A percentile compares a stretch with the other conserved stretches of the same genome.
Evolutionary conservation across 2,888 invertebrate genomes (phyloP).

Genomic region (Eupithecia subfuscata): DNA sequence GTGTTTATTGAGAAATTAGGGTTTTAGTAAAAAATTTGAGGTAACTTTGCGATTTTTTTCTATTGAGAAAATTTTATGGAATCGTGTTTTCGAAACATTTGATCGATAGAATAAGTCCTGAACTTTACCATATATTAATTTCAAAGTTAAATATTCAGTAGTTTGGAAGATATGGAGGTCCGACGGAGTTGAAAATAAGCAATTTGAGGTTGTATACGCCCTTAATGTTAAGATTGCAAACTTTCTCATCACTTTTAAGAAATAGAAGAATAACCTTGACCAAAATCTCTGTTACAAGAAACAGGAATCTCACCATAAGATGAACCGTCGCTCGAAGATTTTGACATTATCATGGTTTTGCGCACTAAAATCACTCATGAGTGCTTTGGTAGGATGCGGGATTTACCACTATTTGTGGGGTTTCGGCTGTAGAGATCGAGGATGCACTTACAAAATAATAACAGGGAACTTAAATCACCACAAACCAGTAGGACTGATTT

Average conservation of each 20-base stretch:
- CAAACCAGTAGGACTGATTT: background rate
- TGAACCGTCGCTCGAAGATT: background rate
- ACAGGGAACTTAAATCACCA: background rate
- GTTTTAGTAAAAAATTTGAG: too few species aligned
- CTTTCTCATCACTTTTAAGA: background rate
- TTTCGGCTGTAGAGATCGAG: background rate
- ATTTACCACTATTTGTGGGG: background rate
- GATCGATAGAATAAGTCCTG: too few species aligned
- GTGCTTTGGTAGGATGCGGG: too few species aligned
- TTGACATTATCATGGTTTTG: background rate
- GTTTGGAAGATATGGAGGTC: too few species aligned
- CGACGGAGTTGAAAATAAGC: too few species aligned
- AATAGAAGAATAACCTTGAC: background rate
- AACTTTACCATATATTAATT: too few species aligned
- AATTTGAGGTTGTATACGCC: too few species aligned
- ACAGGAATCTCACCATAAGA: background rate
- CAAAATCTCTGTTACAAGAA: background rate
- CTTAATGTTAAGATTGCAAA: background rate
- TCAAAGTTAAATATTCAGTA: too few species aligned
- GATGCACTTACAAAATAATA: background rate
- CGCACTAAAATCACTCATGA: background rate
- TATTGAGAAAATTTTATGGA: too few species aligned
- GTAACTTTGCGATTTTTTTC: too few species aligned
- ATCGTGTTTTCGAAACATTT: too few species aligned
- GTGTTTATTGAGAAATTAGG: too few species aligned